Conservation (phyloP, 2,113 vertebrate species). For the Pygoscelis adeliae region DNA sequence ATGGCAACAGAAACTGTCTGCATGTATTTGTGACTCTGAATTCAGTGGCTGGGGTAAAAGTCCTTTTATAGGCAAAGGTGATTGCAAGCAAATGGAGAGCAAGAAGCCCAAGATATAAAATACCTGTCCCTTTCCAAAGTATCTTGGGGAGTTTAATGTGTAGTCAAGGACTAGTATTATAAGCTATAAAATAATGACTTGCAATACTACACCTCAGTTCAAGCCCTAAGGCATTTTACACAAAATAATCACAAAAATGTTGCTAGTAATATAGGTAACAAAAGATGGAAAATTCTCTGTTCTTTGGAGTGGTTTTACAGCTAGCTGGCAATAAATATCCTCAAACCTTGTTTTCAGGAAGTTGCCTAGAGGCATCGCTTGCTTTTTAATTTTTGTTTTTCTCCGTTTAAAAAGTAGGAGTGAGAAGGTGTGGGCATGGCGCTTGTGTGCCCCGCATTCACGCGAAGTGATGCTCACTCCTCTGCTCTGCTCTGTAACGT, state of each 20-base stretch:
- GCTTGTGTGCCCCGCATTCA: no score
- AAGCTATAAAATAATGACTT: neutral
- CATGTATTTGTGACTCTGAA: neutral
- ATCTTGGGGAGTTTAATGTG: neutral
- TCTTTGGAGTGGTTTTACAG: neutral
- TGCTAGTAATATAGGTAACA: neutral
- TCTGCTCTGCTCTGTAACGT: neutral
- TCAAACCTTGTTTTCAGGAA: neutral
- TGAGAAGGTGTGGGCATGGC: neutral
- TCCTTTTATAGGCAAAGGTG: neutral
- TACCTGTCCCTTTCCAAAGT: neutral
- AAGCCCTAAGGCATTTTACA: neutral
- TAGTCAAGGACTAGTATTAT: no score
- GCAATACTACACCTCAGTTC: neutral
- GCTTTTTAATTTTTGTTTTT: neutral
- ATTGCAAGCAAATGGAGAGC: neutral
- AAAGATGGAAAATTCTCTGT: neutral
- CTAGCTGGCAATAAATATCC: no score
- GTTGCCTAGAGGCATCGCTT: neutral
- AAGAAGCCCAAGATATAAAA: neutral
- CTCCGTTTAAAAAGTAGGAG: neutral
- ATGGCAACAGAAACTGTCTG: neutral
- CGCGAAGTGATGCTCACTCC: rapidly evolving
- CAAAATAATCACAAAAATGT: neutral
- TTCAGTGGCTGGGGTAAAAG: neutral